Evolutionary conservation across 2,113 vertebrate genomes (phyloP), one percentile per base, ranked within the genome.

Genomic region (Stegostoma tigrinum): DNA sequence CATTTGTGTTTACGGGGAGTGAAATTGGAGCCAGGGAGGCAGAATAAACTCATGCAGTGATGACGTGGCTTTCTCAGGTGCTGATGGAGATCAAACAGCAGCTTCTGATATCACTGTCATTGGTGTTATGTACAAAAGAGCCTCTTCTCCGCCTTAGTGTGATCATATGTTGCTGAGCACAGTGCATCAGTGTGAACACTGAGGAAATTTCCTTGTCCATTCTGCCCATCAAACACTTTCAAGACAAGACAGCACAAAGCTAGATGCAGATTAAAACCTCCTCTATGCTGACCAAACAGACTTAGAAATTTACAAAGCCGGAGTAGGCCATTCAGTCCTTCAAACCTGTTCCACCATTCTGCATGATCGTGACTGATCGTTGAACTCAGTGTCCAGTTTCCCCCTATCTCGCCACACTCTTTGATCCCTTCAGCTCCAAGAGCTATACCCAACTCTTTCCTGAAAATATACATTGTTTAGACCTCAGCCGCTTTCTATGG

Each of bases 141-240:
- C 1, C 5, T 34, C 64, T 66, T n/a, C 34, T n/a, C 55, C 34
- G 38, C 38, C 55, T 34, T 38, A 38, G n/a, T 19, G 17, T 17
- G 34, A 93, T 93, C 89, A 23, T 23, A 93, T 93, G 61, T 93
- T 93, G 89, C 89, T 93, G 89, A 91, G 55, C 14, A 8, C 61
- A 38, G 30, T 66, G 61, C 30, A 21, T 66, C 61, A 93, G 34
- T 38, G 61, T 93, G 55, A 67, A 90, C 10, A 61, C 5, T 34
- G 0, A 34, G 55, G 17, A 24, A 89, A 89, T 27, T 10, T 30
- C 12, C 21, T 7, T 75, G 27, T 75, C 8, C 72, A 14, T 30
- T 75, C 34, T 27, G 48, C 24, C 27, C 70, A 30, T 72, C 70
- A 72, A 72, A 72, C 70, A 72, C 70, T 72, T 27, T 30, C 30